Base-by-base conservation (phyloP, 2,113 vertebrate genomes). In the Coreoperca whiteheadi region DNA sequence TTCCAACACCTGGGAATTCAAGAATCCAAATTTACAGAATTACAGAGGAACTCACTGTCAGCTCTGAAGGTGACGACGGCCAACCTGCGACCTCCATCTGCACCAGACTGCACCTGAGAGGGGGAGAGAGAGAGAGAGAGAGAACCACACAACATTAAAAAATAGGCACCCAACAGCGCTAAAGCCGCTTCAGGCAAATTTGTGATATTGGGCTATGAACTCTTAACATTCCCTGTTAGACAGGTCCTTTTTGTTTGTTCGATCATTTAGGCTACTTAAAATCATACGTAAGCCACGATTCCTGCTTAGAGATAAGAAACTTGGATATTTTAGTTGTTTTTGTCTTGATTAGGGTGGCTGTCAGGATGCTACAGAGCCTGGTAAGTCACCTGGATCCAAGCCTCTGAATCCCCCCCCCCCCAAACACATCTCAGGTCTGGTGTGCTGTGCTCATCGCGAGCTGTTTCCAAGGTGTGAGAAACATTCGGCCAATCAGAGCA, bases 31-130 rank as follows among this genome's bases (percentile, higher is more conserved):
- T 71, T 30, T 7, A 50, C 8, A 57, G 39, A 28, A 23, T 10
- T 20, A 51, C 0, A 64, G 20, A 84, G 7, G 30, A 73, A 91
- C 95, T 95, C 91, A 96, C 95, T 96, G 92, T 96, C 95, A 8
- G 91, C 84, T 77, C 93, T 91, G 86, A 95, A 92, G 59, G 93
- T 93, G 81, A 95, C 86, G 81, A 95, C 86, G 10, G 80, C 73
- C 12, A 91, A 66, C 81, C 82, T 93, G 41, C 92, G 92, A 63
- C 90, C 78, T 66, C 93, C 94, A 3, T 95, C 95, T 18, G 74
- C 73, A 68, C 71, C 93, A 8, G 92, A 80, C 87, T 84, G 92
- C 0, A 84, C 94, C 95, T 96, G 76, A 54, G 16, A 68, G 21
- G 87, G 15, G 56, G 32, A 87, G 21, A 88, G 15, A 60, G 32